These are phyloP conservation scores for Ganaspis brasiliensis DNA, from an alignment of 2,888 invertebrate genomes.

Conservation along the genomic window DNA sequence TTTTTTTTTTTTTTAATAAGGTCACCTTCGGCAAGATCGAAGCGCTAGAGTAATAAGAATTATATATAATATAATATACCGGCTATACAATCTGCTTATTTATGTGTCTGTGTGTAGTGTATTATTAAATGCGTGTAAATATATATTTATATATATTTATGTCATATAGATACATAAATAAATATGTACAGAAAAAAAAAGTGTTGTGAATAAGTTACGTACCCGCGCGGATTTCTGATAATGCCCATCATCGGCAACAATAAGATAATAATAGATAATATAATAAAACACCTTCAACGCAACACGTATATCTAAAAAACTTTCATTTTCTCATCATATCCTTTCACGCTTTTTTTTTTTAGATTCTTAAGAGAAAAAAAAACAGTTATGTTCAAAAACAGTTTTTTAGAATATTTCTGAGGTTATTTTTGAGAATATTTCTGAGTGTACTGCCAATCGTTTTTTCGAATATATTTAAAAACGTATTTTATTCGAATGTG, in stretches of 20 bases:
- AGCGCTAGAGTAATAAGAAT: slow-evolving; percentile 40
- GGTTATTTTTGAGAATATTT: neutral
- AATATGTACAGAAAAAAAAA: slow-evolving; percentile 67
- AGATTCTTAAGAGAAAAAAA: slow-evolving; percentile 34
- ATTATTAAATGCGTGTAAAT: slow-evolving; percentile 49
- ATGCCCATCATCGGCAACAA: slow-evolving; percentile 80
- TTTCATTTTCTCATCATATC: slow-evolving; percentile 2
- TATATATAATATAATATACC: slow-evolving; percentile 32
- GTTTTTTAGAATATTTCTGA: too few relatives aligned
- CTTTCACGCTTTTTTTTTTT: slow-evolving; percentile 42
- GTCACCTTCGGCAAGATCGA: slow-evolving; percentile 43
- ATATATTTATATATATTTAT: slow-evolving; percentile 55
- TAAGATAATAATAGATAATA: slow-evolving; percentile 79
- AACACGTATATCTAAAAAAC: slow-evolving; percentile 57
- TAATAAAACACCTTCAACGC: slow-evolving; percentile 73
- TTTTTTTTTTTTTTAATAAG: too few relatives aligned
- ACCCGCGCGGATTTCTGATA: slow-evolving; percentile 76
- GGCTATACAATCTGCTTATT: slow-evolving; percentile 37
- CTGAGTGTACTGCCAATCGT: neutral
- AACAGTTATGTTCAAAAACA: neutral
- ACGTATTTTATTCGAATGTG: too few relatives aligned
- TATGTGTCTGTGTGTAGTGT: slow-evolving; percentile 38
- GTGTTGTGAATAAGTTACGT: slow-evolving; percentile 74
- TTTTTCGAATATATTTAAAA: too few relatives aligned
- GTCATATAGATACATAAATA: slow-evolving; percentile 57